Evolutionary conservation across 2,888 invertebrate genomes (phyloP), one percentile per base, ranked within the genome.

Genomic region (Phragmatobia fuliginosa): DNA sequence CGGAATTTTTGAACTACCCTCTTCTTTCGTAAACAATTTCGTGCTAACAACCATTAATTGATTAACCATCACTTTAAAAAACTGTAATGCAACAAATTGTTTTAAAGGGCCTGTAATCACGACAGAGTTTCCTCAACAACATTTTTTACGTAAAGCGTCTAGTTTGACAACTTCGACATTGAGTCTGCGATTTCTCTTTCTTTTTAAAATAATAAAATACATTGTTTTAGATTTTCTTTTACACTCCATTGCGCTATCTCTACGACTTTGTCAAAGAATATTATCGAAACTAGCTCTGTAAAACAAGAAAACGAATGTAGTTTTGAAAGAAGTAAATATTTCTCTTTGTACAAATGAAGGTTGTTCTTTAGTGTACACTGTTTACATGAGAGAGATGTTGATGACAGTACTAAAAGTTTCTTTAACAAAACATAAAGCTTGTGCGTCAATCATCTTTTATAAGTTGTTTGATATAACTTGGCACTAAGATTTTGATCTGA

Each of bases 41-140:
- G 82, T 84, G 85, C 77, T 70, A 78, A 79, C 76, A 76, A 74
- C 69, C 74, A 84, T 84, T 84, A 84, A 83, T 82, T 81, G 71
- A 69, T 76, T 71, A 62, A 72, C 75, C 72, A 72, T 62, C 76
- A 75, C 78, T 80, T 83, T 84, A 84, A 75, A 83, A 83, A 81
- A 81, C 74, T 66, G 66, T 79, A 81, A 73, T 36, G 41, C 21
- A 66, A 66, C 21, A 33, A 60, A 31, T 66, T 41, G 41, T 33
- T 59, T 66, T 32, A 72, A 67, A 81, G 70, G 69, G 73, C 72
- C 25, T 64, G 52, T 76, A 69, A 72, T 62, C 73, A 79, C 67
- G 70, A 36, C 68, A 73, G 52, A 72, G 62, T 71, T 73, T n/a
- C 8, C 36, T 41, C 16, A 64, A 70, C 67, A 61, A 61, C 25